Percentiles rank a stretch among this genome's conserved stretches.
phyloP scores from a whole-genome alignment of 2,797 vertebrate genomes.

The Argya squamiceps region DNA sequence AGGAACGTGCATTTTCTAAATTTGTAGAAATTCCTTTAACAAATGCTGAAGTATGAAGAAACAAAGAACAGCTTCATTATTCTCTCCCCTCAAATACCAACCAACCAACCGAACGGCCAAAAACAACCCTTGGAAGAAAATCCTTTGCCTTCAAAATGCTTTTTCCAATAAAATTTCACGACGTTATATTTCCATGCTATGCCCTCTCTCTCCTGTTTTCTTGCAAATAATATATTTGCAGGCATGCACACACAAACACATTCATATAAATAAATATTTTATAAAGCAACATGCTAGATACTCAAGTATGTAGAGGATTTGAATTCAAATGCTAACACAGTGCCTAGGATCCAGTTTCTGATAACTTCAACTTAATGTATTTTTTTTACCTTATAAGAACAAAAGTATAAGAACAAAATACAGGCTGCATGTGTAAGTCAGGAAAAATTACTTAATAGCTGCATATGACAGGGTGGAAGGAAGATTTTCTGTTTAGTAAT shows the following conservation, averaged over 20 bases:
- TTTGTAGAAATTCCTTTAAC: not conserved
- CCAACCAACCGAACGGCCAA: not conserved
- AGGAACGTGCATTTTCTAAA: not conserved
- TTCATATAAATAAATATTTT: not conserved
- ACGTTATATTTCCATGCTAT: not conserved
- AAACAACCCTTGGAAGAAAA: not conserved
- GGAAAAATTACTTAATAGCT: not conserved
- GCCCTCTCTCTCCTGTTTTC: not conserved
- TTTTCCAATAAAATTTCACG: not conserved
- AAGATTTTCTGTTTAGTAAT: not conserved
- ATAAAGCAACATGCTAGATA: not conserved
- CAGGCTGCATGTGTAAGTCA: not conserved
- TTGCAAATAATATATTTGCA: not conserved
- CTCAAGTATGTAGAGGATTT: not conserved
- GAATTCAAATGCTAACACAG: not conserved
- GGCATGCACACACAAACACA: not conserved
- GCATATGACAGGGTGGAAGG: not conserved
- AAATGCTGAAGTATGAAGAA: not conserved
- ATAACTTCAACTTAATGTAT: not conserved
- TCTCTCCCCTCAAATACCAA: not conserved
- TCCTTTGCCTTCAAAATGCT: not conserved
- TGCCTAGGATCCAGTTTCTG: not conserved
- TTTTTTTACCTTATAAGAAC: not conserved
- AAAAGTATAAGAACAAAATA: not conserved
- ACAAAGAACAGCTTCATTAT: not conserved